Evolutionary conservation across 2,113 vertebrate species (phyloP).

Genomic region (Heterocephalus glaber): DNA sequence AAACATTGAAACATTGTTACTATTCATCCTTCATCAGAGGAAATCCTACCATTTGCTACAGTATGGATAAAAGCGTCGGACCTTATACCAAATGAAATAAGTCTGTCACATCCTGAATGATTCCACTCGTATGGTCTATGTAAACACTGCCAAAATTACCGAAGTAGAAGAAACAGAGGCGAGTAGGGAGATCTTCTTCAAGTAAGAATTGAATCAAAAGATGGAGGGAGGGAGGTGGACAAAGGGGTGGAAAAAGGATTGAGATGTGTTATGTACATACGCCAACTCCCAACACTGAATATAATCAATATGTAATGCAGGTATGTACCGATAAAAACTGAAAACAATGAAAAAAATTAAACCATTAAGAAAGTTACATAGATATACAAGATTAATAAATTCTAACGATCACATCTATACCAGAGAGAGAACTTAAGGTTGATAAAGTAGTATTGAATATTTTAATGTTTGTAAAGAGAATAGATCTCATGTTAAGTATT

Average conservation of each 20-base stretch:
- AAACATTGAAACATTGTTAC: neutral
- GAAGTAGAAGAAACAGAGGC: neutral
- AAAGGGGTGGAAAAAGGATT: neutral
- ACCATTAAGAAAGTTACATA: neutral
- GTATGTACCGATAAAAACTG: neutral
- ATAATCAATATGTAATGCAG: neutral
- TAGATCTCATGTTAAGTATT: neutral
- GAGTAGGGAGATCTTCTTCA: neutral
- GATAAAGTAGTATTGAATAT: neutral
- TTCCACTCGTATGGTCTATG: neutral
- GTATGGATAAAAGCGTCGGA: neutral
- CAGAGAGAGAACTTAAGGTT: fast-evolving
- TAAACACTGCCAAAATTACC: neutral
- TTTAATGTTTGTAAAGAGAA: neutral
- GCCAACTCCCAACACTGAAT: neutral
- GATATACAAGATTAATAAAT: neutral
- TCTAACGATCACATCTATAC: neutral
- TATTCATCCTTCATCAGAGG: neutral
- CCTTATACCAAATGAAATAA: neutral
- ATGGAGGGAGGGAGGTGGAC: neutral
- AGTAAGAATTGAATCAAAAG: neutral
- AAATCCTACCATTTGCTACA: neutral
- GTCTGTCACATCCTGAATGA: neutral
- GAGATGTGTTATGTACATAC: neutral
- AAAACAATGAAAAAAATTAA: neutral